Conservation (phyloP, 1,140 invertebrate genomes). For the Pseudoatta argentina region DNA sequence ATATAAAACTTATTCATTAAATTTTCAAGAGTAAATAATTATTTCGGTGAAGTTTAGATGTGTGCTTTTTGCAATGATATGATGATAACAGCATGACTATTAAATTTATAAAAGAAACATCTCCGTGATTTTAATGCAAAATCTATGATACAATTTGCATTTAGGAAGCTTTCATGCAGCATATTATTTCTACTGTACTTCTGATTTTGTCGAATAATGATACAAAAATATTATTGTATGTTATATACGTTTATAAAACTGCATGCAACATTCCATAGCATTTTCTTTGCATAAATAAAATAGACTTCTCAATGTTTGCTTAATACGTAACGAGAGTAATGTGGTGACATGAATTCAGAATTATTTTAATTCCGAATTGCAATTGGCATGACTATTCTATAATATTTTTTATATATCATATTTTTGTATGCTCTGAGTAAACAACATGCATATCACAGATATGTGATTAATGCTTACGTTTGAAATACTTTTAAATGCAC, state of each 20-base stretch:
- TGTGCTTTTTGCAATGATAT: neutral
- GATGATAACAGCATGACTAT: conserved; percentile 38
- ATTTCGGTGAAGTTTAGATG: neutral
- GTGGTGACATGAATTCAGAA: conserved; percentile 66
- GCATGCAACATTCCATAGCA: conserved; percentile 60
- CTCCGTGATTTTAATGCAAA: neutral
- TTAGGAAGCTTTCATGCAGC: conserved; percentile 56
- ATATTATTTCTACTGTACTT: neutral
- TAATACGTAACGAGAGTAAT: conserved; percentile 63
- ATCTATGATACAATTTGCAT: conserved; percentile 34
- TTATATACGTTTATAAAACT: conserved; percentile 54
- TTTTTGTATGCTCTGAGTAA: conserved; percentile 1
- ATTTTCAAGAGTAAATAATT: conserved; percentile 9
- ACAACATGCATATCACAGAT: conserved; percentile 59
- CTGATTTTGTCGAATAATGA: conserved; percentile 26
- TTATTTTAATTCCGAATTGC: conserved; percentile 18
- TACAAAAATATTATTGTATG: conserved; percentile 5
- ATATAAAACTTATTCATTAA: neutral
- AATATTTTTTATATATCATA: conserved; percentile 1
- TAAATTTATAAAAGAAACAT: conserved; percentile 20
- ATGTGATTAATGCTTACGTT: conserved; percentile 31
- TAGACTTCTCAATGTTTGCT: conserved; percentile 14
- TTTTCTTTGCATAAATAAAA: conserved; percentile 46
- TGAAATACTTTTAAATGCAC: conserved; percentile 8
- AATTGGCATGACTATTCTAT: conserved; percentile 14